Conservation (phyloP, 2,113 vertebrate genomes). For the Microtus montanus region DNA sequence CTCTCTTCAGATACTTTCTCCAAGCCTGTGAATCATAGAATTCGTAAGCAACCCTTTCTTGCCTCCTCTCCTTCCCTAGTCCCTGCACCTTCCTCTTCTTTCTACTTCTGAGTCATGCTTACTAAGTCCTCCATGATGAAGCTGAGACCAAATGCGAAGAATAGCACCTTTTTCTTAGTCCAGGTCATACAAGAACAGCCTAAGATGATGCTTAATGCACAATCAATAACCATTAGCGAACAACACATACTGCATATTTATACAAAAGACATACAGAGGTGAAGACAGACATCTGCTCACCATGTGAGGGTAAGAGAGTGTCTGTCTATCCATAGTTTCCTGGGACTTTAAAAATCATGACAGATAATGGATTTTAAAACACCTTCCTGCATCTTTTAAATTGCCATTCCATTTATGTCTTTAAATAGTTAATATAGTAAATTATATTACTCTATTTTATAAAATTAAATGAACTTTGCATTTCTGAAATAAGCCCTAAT, state of each 20-base stretch:
- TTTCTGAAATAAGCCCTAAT: constrained; percentile 47
- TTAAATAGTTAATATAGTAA: constrained; percentile 51
- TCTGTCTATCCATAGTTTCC: constrained; percentile 31
- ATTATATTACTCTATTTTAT: constrained; percentile 60
- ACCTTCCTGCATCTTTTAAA: constrained; percentile 61
- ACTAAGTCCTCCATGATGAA: background rate
- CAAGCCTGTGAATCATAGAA: background rate
- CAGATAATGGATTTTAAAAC: constrained; percentile 59
- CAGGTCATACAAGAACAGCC: background rate
- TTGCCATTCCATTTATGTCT: constrained; percentile 51
- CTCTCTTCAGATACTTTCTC: constrained; percentile 2
- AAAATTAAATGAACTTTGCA: constrained; percentile 54
- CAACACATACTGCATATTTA: background rate
- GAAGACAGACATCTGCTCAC: background rate
- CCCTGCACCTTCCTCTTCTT: background rate
- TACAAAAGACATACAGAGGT: background rate
- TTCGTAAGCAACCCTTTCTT: background rate
- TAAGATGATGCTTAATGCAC: background rate
- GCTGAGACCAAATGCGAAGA: background rate
- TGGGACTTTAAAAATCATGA: constrained; percentile 25
- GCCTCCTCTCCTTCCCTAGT: background rate
- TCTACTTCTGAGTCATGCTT: background rate
- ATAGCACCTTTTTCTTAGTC: background rate
- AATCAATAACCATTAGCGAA: background rate
- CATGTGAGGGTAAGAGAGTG: background rate